Evolutionary conservation across 2,797 vertebrate species (phyloP), one percentile per base, ranked within the genome.

Genomic region (Amblyraja radiata): DNA sequence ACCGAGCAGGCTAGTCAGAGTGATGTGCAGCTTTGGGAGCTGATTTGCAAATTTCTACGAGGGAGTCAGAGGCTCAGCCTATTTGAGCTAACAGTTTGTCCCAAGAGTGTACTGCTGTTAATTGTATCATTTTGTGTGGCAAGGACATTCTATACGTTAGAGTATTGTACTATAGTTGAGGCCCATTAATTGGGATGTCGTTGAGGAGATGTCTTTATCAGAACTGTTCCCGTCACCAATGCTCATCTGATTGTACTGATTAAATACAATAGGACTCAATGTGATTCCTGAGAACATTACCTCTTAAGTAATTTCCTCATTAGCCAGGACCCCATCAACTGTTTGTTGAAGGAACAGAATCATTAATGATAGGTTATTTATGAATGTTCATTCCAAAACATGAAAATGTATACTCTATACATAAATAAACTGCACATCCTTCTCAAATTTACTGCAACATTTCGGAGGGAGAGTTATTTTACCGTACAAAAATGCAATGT

Each of bases 51-150:
- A 91, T 39, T 91, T 91, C 90, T 92, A 5, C 68, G 76, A 74
- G 90, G 90, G 90, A 92, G 90, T 92, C 25, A 25, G 71, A 76
- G 39, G 90, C 90, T 54, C 90, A 76, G 25, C 90, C 90, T 65
- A 68, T 74, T 92, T 92, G 68, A 92, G 71, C 90, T 76, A 92
- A 92, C 90, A 76, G 90, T 92, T 92, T 92, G 73, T 39, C 90
- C 90, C 71, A 76, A 25, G 90, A 76, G 90, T 92, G 73, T 92
- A 92, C 90, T 76, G 73, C 90, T 92, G 90, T 92, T 92, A 92
- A 92, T 92, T 92, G 90, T 92, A 92, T 92, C 90, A 92, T 74
- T 92, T 92, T 92, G 90, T 92, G 90, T 76, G 90, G 90, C 90
- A 92, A 92, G 90, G 90, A 92, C 68, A 74, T 71, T 91, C 90